Evolutionary conservation across 2,888 invertebrate species (phyloP).

Genomic region (Diarsia dahlii): DNA sequence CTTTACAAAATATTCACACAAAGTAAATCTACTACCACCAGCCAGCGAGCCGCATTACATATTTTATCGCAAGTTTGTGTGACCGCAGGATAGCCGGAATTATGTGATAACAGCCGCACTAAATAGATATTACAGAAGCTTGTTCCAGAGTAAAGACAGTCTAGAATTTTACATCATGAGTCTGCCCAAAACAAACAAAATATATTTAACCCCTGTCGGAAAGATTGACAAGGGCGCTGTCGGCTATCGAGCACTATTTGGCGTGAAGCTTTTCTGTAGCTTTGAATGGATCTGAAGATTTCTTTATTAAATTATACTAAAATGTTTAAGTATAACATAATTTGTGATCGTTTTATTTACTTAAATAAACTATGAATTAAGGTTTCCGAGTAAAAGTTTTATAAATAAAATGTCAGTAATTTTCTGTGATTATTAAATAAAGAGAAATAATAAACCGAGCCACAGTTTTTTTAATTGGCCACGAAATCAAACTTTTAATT

Average conservation of each 20-base stretch:
- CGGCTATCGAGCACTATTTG: neutral
- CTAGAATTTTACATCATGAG: neutral
- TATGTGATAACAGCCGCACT: neutral
- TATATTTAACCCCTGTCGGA: constrained; percentile 19
- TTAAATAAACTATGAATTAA: neutral
- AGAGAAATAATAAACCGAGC: too few species aligned
- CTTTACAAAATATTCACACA: constrained; percentile 21
- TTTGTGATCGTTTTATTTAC: neutral
- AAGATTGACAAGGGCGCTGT: constrained; percentile 9
- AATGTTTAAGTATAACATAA: neutral
- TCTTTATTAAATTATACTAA: neutral
- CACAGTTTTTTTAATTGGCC: too few species aligned
- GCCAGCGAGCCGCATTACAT: constrained; percentile 15
- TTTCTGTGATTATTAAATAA: too few species aligned
- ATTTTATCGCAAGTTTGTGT: constrained; percentile 21
- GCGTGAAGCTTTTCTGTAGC: neutral
- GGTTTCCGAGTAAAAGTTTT: neutral
- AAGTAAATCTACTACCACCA: neutral
- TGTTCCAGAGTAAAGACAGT: neutral
- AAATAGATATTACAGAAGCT: neutral
- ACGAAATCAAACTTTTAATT: too few species aligned
- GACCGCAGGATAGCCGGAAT: constrained; percentile 6
- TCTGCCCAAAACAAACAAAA: neutral
- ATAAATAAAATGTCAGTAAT: neutral
- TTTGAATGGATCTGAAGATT: neutral